Percentiles rank a stretch among this genome's conserved stretches.
Evolutionary conservation across 2,797 vertebrate genomes (phyloP).

Genomic region (Hemibagrus guttatus): DNA sequence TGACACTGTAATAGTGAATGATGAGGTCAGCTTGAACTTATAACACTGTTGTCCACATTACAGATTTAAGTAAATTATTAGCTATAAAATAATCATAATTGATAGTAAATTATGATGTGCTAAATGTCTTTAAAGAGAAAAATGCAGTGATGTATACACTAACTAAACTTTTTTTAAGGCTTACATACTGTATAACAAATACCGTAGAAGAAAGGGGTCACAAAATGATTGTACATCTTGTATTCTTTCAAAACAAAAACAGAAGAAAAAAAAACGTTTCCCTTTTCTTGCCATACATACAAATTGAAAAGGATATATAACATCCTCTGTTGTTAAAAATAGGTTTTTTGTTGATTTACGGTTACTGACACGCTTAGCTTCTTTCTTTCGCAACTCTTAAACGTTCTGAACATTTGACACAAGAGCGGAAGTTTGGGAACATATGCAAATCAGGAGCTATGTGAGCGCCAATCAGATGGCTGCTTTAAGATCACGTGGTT

Average conservation of each 20-base stretch:
- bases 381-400: background rate
- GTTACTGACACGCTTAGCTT: background rate
- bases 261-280: background rate
- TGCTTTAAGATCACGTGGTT: constrained; percentile 45
- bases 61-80: background rate
- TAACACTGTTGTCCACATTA: background rate
- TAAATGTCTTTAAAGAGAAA: no score
- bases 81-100: background rate
- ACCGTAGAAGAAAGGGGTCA: no score
- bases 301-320: background rate
- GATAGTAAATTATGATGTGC: background rate
- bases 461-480: constrained; percentile 34
- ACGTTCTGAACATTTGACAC: background rate
- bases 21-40: background rate
- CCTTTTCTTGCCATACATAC: no score
- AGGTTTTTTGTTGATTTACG: background rate
- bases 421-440: constrained; percentile 42
- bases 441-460: constrained; percentile 27
- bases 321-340: background rate
- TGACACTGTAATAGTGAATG: background rate
- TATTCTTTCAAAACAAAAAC: background rate
- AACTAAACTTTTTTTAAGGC: no score
- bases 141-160: no score
- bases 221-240: background rate
- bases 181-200: background rate